Percentiles rank a stretch among this genome's conserved stretches.
Evolutionary conservation across 1,140 invertebrate species (phyloP).

Genomic region (Augochlora pura): DNA sequence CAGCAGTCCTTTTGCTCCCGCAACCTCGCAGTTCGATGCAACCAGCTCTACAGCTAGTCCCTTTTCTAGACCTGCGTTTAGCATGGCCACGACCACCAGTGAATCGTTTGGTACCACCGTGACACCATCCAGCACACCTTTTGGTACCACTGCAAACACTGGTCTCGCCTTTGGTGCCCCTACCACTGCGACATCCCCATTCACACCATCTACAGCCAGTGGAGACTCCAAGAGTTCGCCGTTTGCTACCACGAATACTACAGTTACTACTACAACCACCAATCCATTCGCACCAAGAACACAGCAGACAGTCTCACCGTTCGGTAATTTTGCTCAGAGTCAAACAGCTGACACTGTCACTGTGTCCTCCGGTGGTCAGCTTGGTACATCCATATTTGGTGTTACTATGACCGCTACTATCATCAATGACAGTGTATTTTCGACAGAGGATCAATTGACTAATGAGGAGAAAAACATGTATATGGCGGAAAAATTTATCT

Average conservation of each 20-base stretch:
- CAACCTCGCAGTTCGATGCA: slow-evolving; percentile 45
- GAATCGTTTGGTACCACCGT: slow-evolving; percentile 40
- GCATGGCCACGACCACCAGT: neutral
- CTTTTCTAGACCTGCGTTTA: slow-evolving; percentile 48
- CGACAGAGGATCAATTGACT: slow-evolving; percentile 64
- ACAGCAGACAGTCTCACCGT: slow-evolving; percentile 48
- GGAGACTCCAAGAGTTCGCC: slow-evolving; percentile 29
- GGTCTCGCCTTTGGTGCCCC: slow-evolving; percentile 6
- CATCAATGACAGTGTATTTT: slow-evolving; percentile 71
- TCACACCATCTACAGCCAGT: slow-evolving; percentile 42
- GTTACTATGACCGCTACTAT: slow-evolving; percentile 35
- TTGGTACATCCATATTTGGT: slow-evolving; percentile 59
- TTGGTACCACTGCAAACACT: slow-evolving; percentile 27
- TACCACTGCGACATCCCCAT: slow-evolving; percentile 19
- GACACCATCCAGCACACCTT: slow-evolving; percentile 27
- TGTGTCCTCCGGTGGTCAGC: slow-evolving; percentile 44
- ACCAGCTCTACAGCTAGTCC: slow-evolving; percentile 19
- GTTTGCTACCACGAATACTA: slow-evolving; percentile 28
- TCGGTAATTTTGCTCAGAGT: slow-evolving; percentile 53
- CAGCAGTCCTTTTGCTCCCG: slow-evolving; percentile 45
- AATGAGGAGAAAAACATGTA: slow-evolving; percentile 73
- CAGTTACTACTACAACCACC: slow-evolving; percentile 34
- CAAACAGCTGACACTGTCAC: slow-evolving; percentile 21
- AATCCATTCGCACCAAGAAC: slow-evolving; percentile 59
- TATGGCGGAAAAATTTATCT: slow-evolving; percentile 64